Evolutionary conservation across 2,888 invertebrate genomes (phyloP), one percentile per base, ranked within the genome.

Genomic region (Ctenicera cuprea): DNA sequence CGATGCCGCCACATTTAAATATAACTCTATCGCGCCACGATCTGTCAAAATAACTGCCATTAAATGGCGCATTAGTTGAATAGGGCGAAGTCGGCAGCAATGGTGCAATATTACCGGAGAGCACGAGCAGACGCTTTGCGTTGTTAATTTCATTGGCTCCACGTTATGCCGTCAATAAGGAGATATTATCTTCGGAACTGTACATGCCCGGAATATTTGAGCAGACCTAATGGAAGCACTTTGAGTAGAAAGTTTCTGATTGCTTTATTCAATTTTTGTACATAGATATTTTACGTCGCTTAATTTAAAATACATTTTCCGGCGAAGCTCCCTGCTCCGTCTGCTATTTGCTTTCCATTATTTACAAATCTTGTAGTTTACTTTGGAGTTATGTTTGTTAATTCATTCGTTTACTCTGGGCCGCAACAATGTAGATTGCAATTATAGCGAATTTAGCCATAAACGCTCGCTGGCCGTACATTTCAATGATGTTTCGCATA

Each of bases 61-160:
- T 73, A 64, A 65, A 63, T 48, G 69, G 52, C 63, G 62, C 73
- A 63, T 68, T 68, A 67, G 73, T 57, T 66, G 65, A 72, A 72
- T 45, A 48, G 54, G 67, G 62, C 30, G 50, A 61, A 71, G 66
- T 50, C 48, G 54, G 61, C 64, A 41, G 48, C 22, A 37, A 48
- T 59, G 64, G 59, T 69, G 69, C 64, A 68, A 73, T 38, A 69
- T 63, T 68, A 63, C 52, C 16, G 30, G 50, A 64, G 22, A 61
- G 43, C 30, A 43, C 54, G 64, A 69, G 70, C 73, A 63, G 68
- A 69, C 68, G 64, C 69, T 73, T 70, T 65, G 48, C 65, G 61
- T 54, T 74, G 76, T 76, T 76, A 76, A 76, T 76, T 76, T 76
- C 73, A 76, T 76, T 74, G 73, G 73, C 63, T 70, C 68, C 67